These are phyloP conservation scores for Planiliza haematocheilus DNA, from an alignment of 2,113 vertebrate genomes.

Conservation along the genomic window DNA sequence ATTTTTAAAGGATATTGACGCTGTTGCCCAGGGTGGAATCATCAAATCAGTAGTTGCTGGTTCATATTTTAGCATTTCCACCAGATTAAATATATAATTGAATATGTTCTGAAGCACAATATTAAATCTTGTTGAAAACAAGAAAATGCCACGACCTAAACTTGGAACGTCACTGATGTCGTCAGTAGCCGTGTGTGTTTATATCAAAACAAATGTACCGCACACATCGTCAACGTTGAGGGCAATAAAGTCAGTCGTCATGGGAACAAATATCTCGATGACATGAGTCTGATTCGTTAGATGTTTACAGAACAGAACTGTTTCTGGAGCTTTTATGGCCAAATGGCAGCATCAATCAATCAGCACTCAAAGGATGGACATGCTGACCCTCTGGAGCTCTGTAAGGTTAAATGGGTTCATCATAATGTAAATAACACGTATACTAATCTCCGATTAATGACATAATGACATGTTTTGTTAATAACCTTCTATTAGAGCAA, in stretches of 20 bases:
- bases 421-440: constrained; percentile 25
- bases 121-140: too few relatives aligned
- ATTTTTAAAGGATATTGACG: neutral
- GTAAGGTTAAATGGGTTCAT: constrained; percentile 31
- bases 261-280: neutral
- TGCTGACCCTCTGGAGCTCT: constrained; percentile 1
- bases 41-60: too few relatives aligned
- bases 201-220: too few relatives aligned
- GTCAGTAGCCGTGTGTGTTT: too few relatives aligned
- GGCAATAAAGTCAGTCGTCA: neutral
- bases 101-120: too few relatives aligned
- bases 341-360: neutral
- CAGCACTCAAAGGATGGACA: constrained; percentile 19
- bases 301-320: too few relatives aligned
- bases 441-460: constrained; percentile 36
- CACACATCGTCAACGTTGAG: too few relatives aligned
- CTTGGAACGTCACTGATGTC: too few relatives aligned
- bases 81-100: neutral
- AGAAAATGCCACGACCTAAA: too few relatives aligned
- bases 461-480: constrained; percentile 21
- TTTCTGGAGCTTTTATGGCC: neutral
- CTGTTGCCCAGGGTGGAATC: too few relatives aligned
- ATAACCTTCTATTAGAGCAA: constrained; percentile 29
- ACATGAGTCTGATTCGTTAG: too few relatives aligned
- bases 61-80: too few relatives aligned